Percentiles rank a stretch among this genome's conserved stretches.
These are phyloP conservation scores for Tonatia bakeri DNA, from an alignment of 2,113 vertebrate species.

Conservation along the genomic window DNA sequence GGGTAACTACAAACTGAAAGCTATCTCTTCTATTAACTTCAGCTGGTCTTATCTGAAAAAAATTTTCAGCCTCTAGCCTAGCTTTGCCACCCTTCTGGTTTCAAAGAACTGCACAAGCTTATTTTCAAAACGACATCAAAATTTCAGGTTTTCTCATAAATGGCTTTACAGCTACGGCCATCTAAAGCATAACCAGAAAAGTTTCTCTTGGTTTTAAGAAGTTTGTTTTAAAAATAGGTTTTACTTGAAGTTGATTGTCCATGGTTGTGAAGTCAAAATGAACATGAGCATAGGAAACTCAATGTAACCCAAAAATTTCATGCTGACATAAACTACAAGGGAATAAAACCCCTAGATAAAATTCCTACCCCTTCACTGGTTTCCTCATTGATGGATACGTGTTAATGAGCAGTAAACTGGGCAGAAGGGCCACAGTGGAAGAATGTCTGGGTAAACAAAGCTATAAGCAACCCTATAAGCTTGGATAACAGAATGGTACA, in stretches of 20 bases:
- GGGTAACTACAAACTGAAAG: not conserved
- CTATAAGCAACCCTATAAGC: not conserved
- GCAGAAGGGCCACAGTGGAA: not conserved
- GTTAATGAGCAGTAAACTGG: not conserved
- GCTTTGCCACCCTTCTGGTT: not conserved
- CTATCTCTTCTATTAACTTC: not conserved
- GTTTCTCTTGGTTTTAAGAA: not conserved
- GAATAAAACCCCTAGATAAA: not conserved
- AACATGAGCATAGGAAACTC: not conserved
- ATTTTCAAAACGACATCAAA: not conserved
- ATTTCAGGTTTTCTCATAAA: not conserved
- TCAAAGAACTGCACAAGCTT: not conserved
- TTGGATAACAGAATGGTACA: not conserved
- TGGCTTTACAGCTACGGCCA: not conserved
- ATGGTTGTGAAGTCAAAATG: not conserved
- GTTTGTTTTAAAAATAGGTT: not conserved
- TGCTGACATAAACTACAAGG: not conserved
- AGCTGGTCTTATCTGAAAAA: not conserved
- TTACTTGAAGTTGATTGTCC: not conserved
- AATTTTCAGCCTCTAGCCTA: not conserved
- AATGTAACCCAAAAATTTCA: not conserved
- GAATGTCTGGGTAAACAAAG: not conserved
- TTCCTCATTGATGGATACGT: not conserved
- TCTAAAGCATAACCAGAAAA: conserved; percentile 11
- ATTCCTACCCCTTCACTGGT: not conserved